Evolutionary conservation across 1,140 invertebrate genomes (phyloP).

Genomic region (Drosophila ambigua): DNA sequence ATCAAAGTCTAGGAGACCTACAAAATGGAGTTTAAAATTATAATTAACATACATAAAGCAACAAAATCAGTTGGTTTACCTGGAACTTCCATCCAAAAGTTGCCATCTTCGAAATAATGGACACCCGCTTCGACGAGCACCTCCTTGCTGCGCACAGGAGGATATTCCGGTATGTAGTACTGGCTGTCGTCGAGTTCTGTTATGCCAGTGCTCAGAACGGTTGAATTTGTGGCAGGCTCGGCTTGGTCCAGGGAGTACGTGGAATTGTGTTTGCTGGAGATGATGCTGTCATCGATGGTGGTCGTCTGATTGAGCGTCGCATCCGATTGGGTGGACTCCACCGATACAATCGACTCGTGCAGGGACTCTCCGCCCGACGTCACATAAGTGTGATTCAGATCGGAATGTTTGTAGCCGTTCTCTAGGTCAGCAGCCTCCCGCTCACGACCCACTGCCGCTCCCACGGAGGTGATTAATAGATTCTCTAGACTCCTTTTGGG

Average conservation of each 20-base stretch:
- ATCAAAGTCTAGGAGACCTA: conserved; percentile 85
- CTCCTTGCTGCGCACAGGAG: conserved; percentile 80
- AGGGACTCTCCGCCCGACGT: conserved; percentile 64
- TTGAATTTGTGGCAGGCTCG: conserved; percentile 66
- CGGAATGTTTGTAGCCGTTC: conserved; percentile 67
- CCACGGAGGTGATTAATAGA: conserved; percentile 63
- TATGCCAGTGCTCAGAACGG: conserved; percentile 55
- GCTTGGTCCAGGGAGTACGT: conserved; percentile 75
- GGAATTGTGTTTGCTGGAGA: conserved; percentile 82
- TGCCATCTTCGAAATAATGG: conserved; percentile 95
- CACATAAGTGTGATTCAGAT: conserved; percentile 69
- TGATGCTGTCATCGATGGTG: conserved; percentile 83
- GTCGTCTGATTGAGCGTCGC: conserved; percentile 78
- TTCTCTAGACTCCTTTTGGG: conserved; percentile 84
- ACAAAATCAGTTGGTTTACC: conserved; percentile 80
- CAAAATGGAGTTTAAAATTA: background rate
- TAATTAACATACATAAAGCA: background rate
- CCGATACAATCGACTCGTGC: conserved; percentile 82
- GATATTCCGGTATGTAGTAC: conserved; percentile 83
- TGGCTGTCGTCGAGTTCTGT: conserved; percentile 79
- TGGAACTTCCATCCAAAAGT: conserved; percentile 96
- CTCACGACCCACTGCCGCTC: conserved; percentile 20
- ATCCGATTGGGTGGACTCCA: conserved; percentile 82
- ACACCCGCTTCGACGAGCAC: conserved; percentile 88
- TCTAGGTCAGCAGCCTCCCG: conserved; percentile 45